Base-by-base conservation (phyloP, 2,888 invertebrate genomes). In the Actias luna region DNA sequence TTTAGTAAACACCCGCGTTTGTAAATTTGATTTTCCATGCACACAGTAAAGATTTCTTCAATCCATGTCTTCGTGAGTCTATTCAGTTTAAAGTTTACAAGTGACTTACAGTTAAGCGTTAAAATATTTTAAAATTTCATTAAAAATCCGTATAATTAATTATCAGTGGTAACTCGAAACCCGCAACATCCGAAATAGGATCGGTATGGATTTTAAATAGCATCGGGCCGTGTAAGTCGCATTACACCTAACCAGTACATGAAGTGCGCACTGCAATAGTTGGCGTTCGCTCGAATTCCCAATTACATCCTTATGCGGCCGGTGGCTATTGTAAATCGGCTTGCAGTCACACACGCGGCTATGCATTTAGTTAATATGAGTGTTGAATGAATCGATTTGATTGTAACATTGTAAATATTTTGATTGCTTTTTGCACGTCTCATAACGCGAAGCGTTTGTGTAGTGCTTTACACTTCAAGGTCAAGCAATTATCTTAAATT, bases 271-370 rank as follows among this genome's bases (percentile, higher is more conserved):
- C 71, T 69, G 69, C 77, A 77, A 80, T 79, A 78, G 80, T 67
- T 73, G 69, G 79, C 79, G 77, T 82, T 81, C 79, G 72, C 78
- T 73, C 74, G 84, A 76, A 84, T 81, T 82, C 79, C 86, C 88
- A 89, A 88, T 88, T 88, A 87, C 86, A 66, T 67, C 88, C 89
- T 78, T 89, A 88, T 89, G 81, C 74, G 88, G 84, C 67, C 64
- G 66, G 62, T 55, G 68, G 78, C 69, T 62, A 65, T 69, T 66
- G 67, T 67, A 60, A 46, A 46, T 14, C 22, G 22, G 22, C 22
- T 22, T 46, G 22, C 33, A 63, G 58, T 46, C 58, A 62, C 46
- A 55, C 27, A 33, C 33, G 8, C 31, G 18, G n/a, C 58, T 31
- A n/a, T n/a, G n/a, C n/a, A n/a, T 36, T 25, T 12, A 35, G 10